Base-by-base conservation (phyloP, 2,797 vertebrate species). In the Oreochromis mossambicus region DNA sequence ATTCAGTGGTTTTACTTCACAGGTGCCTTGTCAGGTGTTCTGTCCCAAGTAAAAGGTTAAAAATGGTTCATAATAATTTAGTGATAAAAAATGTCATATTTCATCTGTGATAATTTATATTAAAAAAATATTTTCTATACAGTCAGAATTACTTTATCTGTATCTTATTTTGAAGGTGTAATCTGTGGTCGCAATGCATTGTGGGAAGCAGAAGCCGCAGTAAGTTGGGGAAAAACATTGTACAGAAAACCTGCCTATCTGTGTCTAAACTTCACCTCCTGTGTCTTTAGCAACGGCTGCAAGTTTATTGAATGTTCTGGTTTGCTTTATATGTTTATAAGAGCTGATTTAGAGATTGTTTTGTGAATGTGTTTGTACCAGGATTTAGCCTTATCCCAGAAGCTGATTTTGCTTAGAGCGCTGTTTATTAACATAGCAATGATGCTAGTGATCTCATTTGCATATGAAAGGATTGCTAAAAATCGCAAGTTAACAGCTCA, bases 211-310 rank as follows among this genome's bases (percentile, higher is more conserved):
- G 58, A 63, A 63, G 32, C 29, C 26, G 15, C 55, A 32, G 55
- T 58, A 14, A 58, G 26, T 56, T 56, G 26, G 56, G 55, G 26
- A 56, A 56, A 56, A 56, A 56, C 55, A 56, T 56, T 56, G 26
- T 56, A 56, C 26, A 56, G 26, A 56, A 56, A 56, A 10, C 26
- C 55, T 32, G 55, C 26, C 14, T 58, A 58, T 58, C 55, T 17
- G 26, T 56, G 55, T 32, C 55, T 58, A 32, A 58, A 32, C 14
- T 58, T 58, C 29, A 32, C 8, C 26, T 58, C 55, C 55, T 58
- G 55, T 8, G 14, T 58, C 14, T 58, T 58, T 58, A 58, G 55
- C 55, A 58, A 58, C 32, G 5, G 55, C 26, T 58, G 55, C 29
- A 29, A 9, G 55, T 56, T 56, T 56, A 56, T 56, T 56, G 3